Conservation (phyloP, 2,797 vertebrate genomes). For the Molossus molossus region DNA sequence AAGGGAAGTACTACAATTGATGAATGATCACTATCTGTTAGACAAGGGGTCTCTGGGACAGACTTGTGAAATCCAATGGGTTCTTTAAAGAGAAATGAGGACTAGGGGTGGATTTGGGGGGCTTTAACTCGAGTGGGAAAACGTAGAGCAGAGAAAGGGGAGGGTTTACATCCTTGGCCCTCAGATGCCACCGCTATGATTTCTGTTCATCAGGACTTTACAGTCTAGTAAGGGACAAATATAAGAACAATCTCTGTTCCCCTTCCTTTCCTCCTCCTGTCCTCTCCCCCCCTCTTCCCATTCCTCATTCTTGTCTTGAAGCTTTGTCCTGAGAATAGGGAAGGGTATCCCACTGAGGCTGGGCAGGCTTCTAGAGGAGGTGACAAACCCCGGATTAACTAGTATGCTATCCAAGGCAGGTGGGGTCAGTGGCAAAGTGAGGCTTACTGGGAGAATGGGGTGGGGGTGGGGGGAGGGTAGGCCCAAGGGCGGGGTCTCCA, state of each 20-base stretch:
- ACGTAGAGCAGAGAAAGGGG: neutral
- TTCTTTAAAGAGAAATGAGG: constrained; percentile 24
- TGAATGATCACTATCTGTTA: fast-evolving
- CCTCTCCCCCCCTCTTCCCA: neutral
- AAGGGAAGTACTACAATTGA: neutral
- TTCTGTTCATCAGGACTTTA: neutral
- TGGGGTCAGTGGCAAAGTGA: neutral
- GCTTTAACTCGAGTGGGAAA: neutral
- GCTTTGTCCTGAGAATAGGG: neutral
- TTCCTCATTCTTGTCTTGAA: constrained; percentile 2
- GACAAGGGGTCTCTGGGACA: neutral
- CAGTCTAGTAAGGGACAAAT: neutral
- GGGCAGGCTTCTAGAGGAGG: neutral
- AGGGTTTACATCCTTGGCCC: neutral
- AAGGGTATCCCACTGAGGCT: neutral
- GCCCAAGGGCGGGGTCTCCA: neutral
- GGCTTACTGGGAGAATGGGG: neutral
- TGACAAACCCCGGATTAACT: neutral
- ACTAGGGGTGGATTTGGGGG: neutral
- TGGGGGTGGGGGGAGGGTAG: neutral
- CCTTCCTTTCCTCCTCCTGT: neutral
- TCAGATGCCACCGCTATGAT: neutral
- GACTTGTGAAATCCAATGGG: neutral
- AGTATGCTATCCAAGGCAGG: neutral
- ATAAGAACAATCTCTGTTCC: neutral